Evolutionary conservation across 2,797 vertebrate genomes (phyloP).

Genomic region (Lacerta viridis): DNA sequence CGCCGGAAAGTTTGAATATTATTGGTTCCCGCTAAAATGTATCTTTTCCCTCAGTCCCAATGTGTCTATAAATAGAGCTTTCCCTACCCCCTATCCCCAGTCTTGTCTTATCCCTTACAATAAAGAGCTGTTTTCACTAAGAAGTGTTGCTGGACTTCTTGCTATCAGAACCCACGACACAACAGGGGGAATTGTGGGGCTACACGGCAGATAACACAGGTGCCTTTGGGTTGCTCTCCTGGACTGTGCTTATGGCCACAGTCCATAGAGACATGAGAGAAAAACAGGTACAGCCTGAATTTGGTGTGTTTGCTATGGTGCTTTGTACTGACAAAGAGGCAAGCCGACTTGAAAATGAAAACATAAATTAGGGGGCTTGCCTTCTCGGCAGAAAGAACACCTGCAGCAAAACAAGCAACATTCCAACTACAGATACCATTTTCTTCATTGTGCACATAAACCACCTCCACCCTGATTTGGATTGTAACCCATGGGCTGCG

Average conservation of each 20-base stretch:
- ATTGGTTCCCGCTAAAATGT: too few relatives aligned
- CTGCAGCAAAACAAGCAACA: neutral
- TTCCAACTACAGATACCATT: neutral
- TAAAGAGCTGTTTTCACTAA: too few relatives aligned
- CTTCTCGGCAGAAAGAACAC: too few relatives aligned
- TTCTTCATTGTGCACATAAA: neutral
- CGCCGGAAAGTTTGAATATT: too few relatives aligned
- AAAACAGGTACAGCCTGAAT: neutral
- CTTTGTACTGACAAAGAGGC: neutral
- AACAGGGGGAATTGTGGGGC: neutral
- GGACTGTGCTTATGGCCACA: neutral
- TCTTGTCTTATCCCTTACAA: too few relatives aligned
- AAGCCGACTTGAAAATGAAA: neutral
- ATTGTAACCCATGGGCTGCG: neutral
- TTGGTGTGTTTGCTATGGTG: neutral
- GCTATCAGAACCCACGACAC: too few relatives aligned
- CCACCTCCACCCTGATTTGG: neutral
- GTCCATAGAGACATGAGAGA: neutral
- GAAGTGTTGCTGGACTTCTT: too few relatives aligned
- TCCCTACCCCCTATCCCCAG: too few relatives aligned
- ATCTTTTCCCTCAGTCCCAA: too few relatives aligned
- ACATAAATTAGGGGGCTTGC: neutral
- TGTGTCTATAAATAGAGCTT: too few relatives aligned
- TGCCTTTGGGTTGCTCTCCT: neutral
- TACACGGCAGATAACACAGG: neutral